Evolutionary conservation across 2,113 vertebrate species (phyloP).

Genomic region (Zapornia atra): DNA sequence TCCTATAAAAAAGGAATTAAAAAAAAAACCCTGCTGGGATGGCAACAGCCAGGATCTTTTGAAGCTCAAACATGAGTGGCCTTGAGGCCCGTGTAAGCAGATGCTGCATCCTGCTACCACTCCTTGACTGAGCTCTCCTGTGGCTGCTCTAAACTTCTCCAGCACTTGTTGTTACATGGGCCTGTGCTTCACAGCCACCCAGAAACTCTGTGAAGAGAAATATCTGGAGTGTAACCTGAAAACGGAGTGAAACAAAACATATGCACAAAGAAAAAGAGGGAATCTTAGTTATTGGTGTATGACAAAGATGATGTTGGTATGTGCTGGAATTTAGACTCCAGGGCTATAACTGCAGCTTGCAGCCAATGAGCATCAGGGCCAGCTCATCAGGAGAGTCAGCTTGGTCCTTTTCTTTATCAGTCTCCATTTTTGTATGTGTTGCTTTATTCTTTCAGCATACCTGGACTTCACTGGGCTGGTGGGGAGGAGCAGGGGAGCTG

Average conservation of each 20-base stretch:
- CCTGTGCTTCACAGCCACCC: neutral
- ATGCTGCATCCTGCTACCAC: neutral
- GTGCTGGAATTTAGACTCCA: neutral
- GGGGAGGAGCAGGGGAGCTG: neutral
- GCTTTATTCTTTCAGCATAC: neutral
- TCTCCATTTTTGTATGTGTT: neutral
- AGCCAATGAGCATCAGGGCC: neutral
- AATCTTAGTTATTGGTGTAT: neutral
- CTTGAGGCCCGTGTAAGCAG: neutral
- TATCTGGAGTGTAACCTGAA: neutral
- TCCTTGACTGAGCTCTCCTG: neutral
- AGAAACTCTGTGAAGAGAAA: neutral
- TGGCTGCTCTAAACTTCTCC: neutral
- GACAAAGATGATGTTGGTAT: neutral
- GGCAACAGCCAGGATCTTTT: neutral
- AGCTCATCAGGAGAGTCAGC: neutral
- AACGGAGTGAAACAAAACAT: neutral
- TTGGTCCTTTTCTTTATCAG: neutral
- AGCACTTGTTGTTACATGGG: neutral
- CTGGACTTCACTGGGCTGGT: neutral
- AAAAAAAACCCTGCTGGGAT: neutral
- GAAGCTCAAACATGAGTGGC: neutral
- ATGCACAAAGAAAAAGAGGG: neutral
- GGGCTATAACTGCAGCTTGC: neutral
- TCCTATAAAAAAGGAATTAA: neutral